These are phyloP conservation scores for Morbakka virulenta DNA, from an alignment of 30 jellyfish, hydroid and myxozoan species.

Conservation along the genomic window DNA sequence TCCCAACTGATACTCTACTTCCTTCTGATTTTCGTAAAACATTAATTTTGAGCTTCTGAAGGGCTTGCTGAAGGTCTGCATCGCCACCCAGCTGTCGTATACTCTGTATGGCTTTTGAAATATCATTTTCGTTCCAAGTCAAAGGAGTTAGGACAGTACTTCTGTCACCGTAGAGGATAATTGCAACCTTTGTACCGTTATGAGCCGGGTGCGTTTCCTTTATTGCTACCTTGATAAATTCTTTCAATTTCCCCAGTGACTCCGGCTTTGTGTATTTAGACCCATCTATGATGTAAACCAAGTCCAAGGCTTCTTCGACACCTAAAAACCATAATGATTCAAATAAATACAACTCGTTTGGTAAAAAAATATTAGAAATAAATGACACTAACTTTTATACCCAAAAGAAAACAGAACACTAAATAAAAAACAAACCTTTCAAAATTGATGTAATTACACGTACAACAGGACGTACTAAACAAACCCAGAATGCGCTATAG, in stretches of 20 bases:
- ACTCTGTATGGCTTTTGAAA: not conserved
- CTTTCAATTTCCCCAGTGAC: slow-evolving; percentile 23
- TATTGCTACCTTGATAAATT: not conserved
- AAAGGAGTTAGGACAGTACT: not conserved
- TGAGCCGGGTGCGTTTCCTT: not conserved
- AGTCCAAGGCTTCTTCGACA: slow-evolving; percentile 25
- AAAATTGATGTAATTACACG: too few species aligned
- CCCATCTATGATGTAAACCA: slow-evolving; percentile 31
- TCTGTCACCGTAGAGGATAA: not conserved
- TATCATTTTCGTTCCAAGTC: not conserved
- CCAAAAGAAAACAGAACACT: too few species aligned
- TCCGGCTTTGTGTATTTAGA: slow-evolving; percentile 5
- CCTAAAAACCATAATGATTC: too few species aligned
- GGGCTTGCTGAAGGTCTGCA: not conserved
- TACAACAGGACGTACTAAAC: too few species aligned
- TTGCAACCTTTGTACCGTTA: not conserved
- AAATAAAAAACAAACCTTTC: too few species aligned
- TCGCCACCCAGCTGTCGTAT: not conserved
- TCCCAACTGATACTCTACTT: not conserved
- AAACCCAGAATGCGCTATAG: too few species aligned
- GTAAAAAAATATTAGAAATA: too few species aligned
- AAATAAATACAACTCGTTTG: too few species aligned
- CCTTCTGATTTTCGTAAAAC: not conserved
- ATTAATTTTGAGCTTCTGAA: not conserved
- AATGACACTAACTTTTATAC: too few species aligned